Evolutionary conservation across 2,888 invertebrate genomes (phyloP), one percentile per base, ranked within the genome.

Genomic region (Drosophila prolongata): DNA sequence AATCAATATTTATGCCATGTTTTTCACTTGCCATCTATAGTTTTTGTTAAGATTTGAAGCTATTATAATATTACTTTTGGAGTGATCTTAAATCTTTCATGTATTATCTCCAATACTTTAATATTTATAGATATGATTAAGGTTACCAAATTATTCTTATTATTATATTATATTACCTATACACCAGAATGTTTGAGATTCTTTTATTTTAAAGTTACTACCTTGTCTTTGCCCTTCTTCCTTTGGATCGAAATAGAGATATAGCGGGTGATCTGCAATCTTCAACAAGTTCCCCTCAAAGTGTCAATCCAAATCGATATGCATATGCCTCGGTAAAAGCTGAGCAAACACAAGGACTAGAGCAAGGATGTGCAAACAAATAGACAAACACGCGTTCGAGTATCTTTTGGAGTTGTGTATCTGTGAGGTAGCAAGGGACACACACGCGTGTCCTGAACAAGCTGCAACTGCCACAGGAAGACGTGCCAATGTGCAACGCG

Each of bases 391-490:
- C 65, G 59, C 72, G 72, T 59, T 55, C 34, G 34, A 77, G 42
- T 47, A 24, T 58, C 47, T 46, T 8, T 8, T 30, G 14, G 13
- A 10, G 19, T 1, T 30, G 8, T 57, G 53, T 53, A 16, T 43
- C 35, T 19, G 37, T 60, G 58, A 59, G 58, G 60, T 60, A 60
- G 59, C 60, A 14, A 35, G 38, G 82, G 85, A 75, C 73, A 79
- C 87, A 85, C 85, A 79, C 87, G 82, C 82, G 75, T 47, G 47
- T 67, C 79, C 69, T 70, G 78, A 83, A 75, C 83, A 83, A 83
- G 83, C 86, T 88, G 88, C 83, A 86, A 83, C 85, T 47, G 42
- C 24, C 14, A 68, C 85, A 87, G 77, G 85, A 85, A 85, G 79
- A 82, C 67, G 60, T 57, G 61, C 60, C 76, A 82, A 83, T 80